Evolutionary conservation across 2,797 vertebrate genomes (phyloP), one percentile per base, ranked within the genome.

Genomic region (Ibycter americanus): DNA sequence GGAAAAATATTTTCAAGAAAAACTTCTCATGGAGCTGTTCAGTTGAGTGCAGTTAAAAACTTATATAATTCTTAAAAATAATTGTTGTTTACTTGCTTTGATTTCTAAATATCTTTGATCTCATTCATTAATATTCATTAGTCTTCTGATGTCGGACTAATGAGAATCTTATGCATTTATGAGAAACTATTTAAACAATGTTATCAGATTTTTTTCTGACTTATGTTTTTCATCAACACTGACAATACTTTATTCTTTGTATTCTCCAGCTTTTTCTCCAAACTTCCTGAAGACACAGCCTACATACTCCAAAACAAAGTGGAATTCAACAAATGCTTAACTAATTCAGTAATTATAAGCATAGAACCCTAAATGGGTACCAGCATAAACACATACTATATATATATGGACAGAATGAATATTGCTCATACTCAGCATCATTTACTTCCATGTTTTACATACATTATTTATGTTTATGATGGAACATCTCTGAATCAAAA

Each of bases 111-210:
- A 93, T 93, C 96, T 98, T 98, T 98, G 98, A 98, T 98, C 95
- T 98, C 72, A 96, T 93, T 97, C 96, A 98, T 98, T 98, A 98
- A 98, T 98, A 98, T 98, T 98, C 96, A 98, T 98, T 96, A 95
- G 76, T 96, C 94, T 97, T 98, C 96, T 97, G 96, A 97, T 97
- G 94, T 92, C 97, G 86, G 92, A 96, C 96, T 98, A 98, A 98
- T 97, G 94, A 98, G 98, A 98, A 94, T 97, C 96, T 97, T 97
- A 95, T 38, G 32, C 87, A 36, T 97, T 98, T 98, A 96, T 91
- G 74, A 96, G 93, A 96, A 95, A 70, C 42, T 87, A 96, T 95
- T 98, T 97, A 97, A 97, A 98, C 96, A 97, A 97, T 73, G 92
- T 70, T 90, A 90, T 34, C 68, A 74, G 67, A 19, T 65, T 95